phyloP scores from a whole-genome alignment of 2,888 invertebrate genomes.

The Entomobrya multifasciata region DNA sequence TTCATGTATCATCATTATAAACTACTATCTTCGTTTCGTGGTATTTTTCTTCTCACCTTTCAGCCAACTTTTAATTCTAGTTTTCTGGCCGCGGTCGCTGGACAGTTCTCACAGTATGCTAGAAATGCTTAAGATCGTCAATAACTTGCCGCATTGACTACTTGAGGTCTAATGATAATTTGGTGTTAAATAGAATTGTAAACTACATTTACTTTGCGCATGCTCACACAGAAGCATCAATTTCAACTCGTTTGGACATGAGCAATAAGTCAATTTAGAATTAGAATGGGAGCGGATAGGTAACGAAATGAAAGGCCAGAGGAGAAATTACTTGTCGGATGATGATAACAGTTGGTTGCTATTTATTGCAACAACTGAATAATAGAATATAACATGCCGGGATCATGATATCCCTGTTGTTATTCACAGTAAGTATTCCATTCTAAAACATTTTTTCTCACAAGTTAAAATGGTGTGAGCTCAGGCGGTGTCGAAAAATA shows the following conservation, averaged over 20 bases:
- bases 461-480: no score
- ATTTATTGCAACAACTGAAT: neutral
- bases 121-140: slow-evolving; percentile 56
- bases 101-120: slow-evolving; percentile 44
- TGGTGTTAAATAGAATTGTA: slow-evolving; percentile 67
- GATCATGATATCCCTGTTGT: no score
- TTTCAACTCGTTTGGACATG: slow-evolving; percentile 38
- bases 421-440: no score
- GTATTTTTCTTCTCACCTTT: slow-evolving; percentile 1
- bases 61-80: slow-evolving; percentile 1
- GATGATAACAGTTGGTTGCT: slow-evolving; percentile 9
- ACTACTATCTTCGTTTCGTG: neutral
- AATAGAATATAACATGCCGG: slow-evolving; percentile 2
- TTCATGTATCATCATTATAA: neutral
- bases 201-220: slow-evolving; percentile 31
- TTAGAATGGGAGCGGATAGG: slow-evolving; percentile 2
- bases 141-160: slow-evolving; percentile 33
- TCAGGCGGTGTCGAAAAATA: neutral
- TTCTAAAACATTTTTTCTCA: slow-evolving; percentile 21
- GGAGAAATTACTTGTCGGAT: no score
- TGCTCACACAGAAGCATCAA: slow-evolving; percentile 20
- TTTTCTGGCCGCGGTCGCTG: no score
- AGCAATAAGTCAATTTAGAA: slow-evolving; percentile 56
- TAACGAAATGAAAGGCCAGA: neutral
- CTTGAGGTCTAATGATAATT: slow-evolving; percentile 53